Base-by-base conservation (phyloP, 2,113 vertebrate species). In the Phylloscopus trochilus region DNA sequence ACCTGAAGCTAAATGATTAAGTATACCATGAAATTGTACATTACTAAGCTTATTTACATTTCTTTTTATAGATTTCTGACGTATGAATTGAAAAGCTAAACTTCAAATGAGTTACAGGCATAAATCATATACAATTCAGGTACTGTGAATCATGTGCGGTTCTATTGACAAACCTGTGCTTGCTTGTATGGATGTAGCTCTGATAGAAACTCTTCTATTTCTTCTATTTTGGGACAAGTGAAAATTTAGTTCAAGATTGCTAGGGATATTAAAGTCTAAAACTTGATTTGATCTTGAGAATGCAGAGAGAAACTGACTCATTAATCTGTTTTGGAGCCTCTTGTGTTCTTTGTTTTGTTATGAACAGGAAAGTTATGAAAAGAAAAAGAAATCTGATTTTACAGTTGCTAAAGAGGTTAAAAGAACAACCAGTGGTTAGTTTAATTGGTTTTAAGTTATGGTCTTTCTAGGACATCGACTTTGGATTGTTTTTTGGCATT, bases 241-340 rank as follows among this genome's bases (percentile, higher is more conserved):
- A 92, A 90, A 63, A 83, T 87, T 82, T 85, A 75, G 28, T 86
- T 87, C 39, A 70, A 76, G 83, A 83, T 37, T 93, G 55, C 33
- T 33, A 55, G 28, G 47, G 70, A 83, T 69, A 66, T 92, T 88
- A 87, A 94, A 94, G 67, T 58, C 67, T 84, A 74, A 93, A 97
- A 91, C 70, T 79, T 6, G 3, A 93, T 94, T 93, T 87, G 63
- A 90, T 90, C 64, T 95, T 83, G 46, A 89, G 44, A 83, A 87
- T 87, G 60, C 60, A 86, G 62, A 53, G 63, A 95, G 31, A 86
- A 28, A 68, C 35, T 75, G 75, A 89, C 35, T 87, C 70, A 88
- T 92, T 92, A 88, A 88, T 94, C 30, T 91, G 39, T 64, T 96
- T 86, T 91, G 84, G 41, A 91, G 13, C 19, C 43, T 82, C 56